Conservation (phyloP, 1,140 invertebrate species). For the Lethrus apterus region DNA sequence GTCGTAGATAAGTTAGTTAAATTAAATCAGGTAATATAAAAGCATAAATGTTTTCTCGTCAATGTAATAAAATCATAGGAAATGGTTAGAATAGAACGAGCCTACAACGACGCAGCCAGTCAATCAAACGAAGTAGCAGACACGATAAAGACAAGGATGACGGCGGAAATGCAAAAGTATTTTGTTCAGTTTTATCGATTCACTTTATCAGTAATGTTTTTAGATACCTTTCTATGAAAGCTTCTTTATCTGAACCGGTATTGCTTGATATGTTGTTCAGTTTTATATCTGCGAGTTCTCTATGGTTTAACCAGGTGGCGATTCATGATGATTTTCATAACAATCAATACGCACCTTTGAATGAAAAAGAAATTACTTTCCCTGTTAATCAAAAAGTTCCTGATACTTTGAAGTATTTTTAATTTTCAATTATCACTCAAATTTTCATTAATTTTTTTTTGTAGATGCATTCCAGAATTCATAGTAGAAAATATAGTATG, state of each 20-base stretch:
- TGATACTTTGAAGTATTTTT: constrained; percentile 58
- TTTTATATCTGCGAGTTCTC: constrained; percentile 73
- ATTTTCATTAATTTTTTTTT: constrained; percentile 18
- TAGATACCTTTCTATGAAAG: constrained; percentile 59
- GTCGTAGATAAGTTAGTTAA: constrained; percentile 68
- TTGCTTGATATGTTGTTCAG: constrained; percentile 60
- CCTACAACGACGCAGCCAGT: constrained; percentile 54
- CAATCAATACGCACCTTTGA: constrained; percentile 48
- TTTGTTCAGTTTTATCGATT: constrained; percentile 17
- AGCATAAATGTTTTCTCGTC: not conserved
- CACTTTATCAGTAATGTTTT: constrained; percentile 30
- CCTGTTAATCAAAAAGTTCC: constrained; percentile 57
- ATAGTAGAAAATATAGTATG: constrained; percentile 82
- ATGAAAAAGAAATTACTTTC: constrained; percentile 51
- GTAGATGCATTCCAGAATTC: constrained; percentile 80
- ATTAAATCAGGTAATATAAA: constrained; percentile 46
- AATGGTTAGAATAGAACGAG: constrained; percentile 64
- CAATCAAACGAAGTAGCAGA: constrained; percentile 50
- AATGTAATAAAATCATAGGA: constrained; percentile 46
- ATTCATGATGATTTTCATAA: constrained; percentile 33
- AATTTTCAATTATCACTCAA: constrained; percentile 10
- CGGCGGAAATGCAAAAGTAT: constrained; percentile 52
- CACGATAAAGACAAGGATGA: constrained; percentile 55
- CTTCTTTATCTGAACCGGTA: constrained; percentile 65
- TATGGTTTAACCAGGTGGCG: constrained; percentile 79